phyloP scores from a whole-genome alignment of 2,888 invertebrate genomes.

The Scaeva pyrastri region DNA sequence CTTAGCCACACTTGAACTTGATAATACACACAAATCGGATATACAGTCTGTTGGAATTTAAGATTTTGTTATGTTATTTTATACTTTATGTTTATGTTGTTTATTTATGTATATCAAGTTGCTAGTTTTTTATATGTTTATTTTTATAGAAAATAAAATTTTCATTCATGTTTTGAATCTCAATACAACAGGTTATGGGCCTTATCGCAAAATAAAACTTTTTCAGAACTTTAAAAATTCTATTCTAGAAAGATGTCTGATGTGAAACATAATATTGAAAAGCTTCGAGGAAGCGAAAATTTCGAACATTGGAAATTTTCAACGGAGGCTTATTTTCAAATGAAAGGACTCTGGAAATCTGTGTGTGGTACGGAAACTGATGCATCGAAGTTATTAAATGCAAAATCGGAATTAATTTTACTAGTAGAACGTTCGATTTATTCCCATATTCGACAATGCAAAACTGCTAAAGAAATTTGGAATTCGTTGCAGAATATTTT shows the following conservation, averaged over 20 bases:
- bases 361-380: background rate
- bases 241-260: background rate
- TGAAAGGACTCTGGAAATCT: background rate
- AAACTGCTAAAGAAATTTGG: background rate
- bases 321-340: background rate
- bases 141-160: too few species aligned
- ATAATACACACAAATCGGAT: too few species aligned
- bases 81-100: too few species aligned
- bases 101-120: too few species aligned
- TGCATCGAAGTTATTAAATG: background rate
- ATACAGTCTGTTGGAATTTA: too few species aligned
- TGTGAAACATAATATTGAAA: background rate
- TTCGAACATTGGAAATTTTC: background rate
- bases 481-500: background rate
- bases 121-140: too few species aligned
- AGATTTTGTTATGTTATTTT: too few species aligned
- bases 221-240: background rate
- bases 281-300: background rate
- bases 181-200: background rate
- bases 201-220: background rate
- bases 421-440: background rate
- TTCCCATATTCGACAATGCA: background rate
- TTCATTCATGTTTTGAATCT: background rate
- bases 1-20: too few species aligned
- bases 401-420: background rate